phyloP scores from a whole-genome alignment of 2,888 invertebrate genomes.

The Drosophila infuscata region DNA sequence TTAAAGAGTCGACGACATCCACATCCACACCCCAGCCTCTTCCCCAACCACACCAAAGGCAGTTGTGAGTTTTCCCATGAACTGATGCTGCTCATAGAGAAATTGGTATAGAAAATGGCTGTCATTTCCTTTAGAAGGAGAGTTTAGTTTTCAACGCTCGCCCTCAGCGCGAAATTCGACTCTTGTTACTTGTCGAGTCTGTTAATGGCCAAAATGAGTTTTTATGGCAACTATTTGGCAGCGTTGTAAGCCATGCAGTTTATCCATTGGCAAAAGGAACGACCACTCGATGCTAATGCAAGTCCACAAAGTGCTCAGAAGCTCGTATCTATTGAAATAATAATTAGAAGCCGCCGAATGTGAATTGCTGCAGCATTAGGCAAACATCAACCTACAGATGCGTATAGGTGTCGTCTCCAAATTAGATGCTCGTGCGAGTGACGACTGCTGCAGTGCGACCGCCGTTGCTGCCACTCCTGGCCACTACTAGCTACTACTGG shows the following conservation, averaged over 20 bases:
- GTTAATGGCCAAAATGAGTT: conserved; percentile 69
- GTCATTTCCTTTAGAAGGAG: conserved; percentile 64
- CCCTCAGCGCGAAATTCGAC: conserved; percentile 21
- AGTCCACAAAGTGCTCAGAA: conserved; percentile 27
- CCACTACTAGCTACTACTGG: neutral
- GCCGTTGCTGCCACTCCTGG: conserved; percentile 29
- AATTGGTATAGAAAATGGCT: conserved; percentile 62
- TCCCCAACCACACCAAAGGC: conserved; percentile 26
- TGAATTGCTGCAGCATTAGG: conserved; percentile 45
- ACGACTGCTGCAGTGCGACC: conserved; percentile 69
- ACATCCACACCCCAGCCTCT: neutral
- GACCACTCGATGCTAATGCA: conserved; percentile 35
- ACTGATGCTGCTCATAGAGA: conserved; percentile 15
- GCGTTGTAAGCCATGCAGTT: conserved; percentile 36
- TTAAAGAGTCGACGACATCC: conserved; percentile 58
- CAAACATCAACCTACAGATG: conserved; percentile 7
- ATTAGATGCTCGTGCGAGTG: conserved; percentile 47
- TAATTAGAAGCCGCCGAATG: conserved; percentile 67
- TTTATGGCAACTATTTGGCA: conserved; percentile 61
- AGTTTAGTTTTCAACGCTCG: conserved; percentile 14
- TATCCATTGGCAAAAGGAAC: conserved; percentile 29
- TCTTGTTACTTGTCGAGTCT: conserved; percentile 34
- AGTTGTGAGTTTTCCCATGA: conserved; percentile 73
- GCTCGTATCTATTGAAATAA: conserved; percentile 67
- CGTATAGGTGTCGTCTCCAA: conserved; percentile 24